phyloP scores from a whole-genome alignment of 92 coral and sea anemone species.

The Blastomussa wellsi region DNA sequence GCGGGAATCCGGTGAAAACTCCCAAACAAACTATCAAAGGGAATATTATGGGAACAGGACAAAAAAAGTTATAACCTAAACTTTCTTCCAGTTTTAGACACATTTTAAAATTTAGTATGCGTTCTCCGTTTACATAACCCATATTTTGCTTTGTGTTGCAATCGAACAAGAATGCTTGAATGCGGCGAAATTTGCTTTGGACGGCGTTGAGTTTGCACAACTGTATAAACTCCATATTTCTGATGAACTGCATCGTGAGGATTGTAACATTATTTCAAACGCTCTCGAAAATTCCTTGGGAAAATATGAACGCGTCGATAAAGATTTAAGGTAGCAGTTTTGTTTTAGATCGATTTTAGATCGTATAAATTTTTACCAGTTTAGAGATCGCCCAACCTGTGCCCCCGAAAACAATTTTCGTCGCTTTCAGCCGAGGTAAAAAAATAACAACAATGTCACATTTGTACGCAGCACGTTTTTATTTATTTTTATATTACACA shows the following conservation, averaged over 20 bases:
- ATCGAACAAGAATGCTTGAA: conserved; percentile 5
- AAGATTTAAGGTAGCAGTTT: neutral
- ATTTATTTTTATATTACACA: conserved; percentile 40
- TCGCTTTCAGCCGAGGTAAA: neutral
- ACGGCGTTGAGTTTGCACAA: conserved; percentile 18
- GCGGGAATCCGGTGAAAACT: neutral
- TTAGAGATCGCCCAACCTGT: neutral
- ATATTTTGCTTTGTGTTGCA: neutral
- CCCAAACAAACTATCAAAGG: neutral
- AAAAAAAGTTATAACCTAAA: neutral
- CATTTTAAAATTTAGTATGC: neutral
- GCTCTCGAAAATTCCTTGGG: neutral
- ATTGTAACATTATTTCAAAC: neutral
- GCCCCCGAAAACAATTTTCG: neutral
- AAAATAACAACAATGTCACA: neutral
- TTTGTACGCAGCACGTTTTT: conserved; percentile 24
- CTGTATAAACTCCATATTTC: neutral
- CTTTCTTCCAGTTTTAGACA: neutral
- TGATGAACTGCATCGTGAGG: neutral
- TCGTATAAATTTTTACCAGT: neutral
- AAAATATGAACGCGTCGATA: neutral
- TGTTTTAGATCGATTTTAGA: neutral
- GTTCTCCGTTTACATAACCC: neutral
- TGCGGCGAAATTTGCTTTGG: conserved; percentile 30
- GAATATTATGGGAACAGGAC: neutral